These are phyloP conservation scores for Xenopus laevis DNA, from an alignment of 2,113 vertebrate species.

Conservation along the genomic window DNA sequence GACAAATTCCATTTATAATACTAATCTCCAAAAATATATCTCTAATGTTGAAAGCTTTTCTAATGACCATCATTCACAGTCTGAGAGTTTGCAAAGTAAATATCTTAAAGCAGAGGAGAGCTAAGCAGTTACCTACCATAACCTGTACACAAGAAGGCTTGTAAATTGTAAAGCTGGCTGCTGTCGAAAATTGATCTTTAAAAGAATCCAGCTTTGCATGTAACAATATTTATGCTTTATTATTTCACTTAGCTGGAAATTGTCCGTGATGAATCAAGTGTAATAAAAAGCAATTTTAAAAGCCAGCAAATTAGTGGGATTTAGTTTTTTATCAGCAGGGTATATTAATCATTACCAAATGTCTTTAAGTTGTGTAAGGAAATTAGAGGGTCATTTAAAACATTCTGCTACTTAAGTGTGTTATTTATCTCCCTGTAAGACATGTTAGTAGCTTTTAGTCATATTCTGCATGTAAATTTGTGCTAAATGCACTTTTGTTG, in stretches of 20 bases:
- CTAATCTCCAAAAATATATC: too few relatives aligned
- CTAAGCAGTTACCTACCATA: too few relatives aligned
- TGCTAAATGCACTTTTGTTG: constrained; percentile 17
- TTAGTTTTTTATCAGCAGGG: constrained; percentile 27
- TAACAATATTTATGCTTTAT: too few relatives aligned
- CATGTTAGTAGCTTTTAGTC: constrained; percentile 8
- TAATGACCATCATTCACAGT: too few relatives aligned
- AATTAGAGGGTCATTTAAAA: constrained; percentile 22
- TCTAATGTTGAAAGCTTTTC: too few relatives aligned
- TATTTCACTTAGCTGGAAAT: constrained; percentile 7
- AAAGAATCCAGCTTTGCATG: too few relatives aligned
- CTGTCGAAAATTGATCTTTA: too few relatives aligned
- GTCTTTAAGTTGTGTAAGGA: not conserved
- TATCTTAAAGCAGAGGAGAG: too few relatives aligned
- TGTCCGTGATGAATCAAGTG: constrained; percentile 18
- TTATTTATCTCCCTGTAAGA: constrained; percentile 38
- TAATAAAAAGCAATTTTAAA: constrained; percentile 28
- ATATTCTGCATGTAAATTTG: constrained; percentile 2
- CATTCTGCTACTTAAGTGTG: constrained; percentile 21
- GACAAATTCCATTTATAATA: too few relatives aligned
- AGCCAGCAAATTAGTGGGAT: constrained; percentile 9
- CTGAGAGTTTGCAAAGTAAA: too few relatives aligned
- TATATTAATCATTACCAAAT: constrained; percentile 13
- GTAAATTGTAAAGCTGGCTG: too few relatives aligned
- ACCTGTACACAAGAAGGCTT: too few relatives aligned